Conservation (phyloP, 2,888 invertebrate species). For the Limenitis camilla region DNA sequence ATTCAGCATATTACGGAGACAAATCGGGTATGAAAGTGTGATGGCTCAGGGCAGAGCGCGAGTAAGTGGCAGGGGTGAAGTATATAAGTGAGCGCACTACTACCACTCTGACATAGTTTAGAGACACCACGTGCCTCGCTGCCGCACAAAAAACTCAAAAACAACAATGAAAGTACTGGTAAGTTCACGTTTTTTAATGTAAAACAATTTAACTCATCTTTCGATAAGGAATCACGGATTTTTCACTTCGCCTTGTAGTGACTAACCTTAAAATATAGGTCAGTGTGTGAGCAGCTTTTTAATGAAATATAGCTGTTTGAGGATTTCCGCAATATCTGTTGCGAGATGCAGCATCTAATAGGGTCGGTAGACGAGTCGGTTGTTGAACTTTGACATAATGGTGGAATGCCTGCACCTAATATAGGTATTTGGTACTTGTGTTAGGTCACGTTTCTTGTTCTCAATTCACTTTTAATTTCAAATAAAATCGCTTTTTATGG, state of each 20-base stretch:
- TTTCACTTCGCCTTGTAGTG: neutral
- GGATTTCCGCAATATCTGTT: slow-evolving; percentile 46
- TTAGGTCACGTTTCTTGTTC: slow-evolving; percentile 11
- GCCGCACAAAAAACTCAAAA: slow-evolving; percentile 44
- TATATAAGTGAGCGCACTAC: slow-evolving; percentile 68
- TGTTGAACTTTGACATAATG: slow-evolving; percentile 62
- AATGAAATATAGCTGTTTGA: slow-evolving; percentile 26
- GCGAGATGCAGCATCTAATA: slow-evolving; percentile 48
- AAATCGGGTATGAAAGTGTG: slow-evolving; percentile 64
- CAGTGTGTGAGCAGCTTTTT: slow-evolving; percentile 21
- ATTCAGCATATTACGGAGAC: slow-evolving; percentile 51
- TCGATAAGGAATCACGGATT: slow-evolving; percentile 2
- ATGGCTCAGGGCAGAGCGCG: slow-evolving; percentile 52
- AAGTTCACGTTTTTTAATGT: slow-evolving; percentile 45
- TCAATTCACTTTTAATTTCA: slow-evolving; percentile 9
- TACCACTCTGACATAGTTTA: slow-evolving; percentile 71
- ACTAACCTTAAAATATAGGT: slow-evolving; percentile 15
- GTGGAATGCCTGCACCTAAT: slow-evolving; percentile 47
- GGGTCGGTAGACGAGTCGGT: slow-evolving; percentile 46
- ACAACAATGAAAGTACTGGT: slow-evolving; percentile 69
- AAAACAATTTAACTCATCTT: slow-evolving; percentile 13
- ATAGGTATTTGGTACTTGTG: slow-evolving; percentile 24
- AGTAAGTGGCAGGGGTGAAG: slow-evolving; percentile 69
- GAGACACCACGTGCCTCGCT: slow-evolving; percentile 57
- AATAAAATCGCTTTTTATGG: too few relatives aligned